Evolutionary conservation across 1,140 invertebrate species (phyloP).

Genomic region (Dendrolimus kikuchii): DNA sequence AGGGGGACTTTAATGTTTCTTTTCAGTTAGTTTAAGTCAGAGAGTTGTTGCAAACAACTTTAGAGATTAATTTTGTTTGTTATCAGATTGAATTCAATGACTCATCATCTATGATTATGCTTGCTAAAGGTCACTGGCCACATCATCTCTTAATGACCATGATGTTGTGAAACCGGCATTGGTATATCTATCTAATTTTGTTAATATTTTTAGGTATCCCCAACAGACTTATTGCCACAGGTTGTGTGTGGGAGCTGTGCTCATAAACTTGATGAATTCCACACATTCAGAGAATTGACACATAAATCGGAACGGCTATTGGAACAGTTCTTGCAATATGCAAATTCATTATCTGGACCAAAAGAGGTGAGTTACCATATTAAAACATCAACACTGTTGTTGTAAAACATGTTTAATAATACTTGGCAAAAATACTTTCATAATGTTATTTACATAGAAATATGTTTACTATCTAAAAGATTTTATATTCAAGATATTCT

Average conservation of each 20-base stretch:
- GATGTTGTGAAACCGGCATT: slow-evolving; percentile 29
- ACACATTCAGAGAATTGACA: slow-evolving; percentile 73
- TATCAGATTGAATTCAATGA: slow-evolving; percentile 52
- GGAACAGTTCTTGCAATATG: slow-evolving; percentile 73
- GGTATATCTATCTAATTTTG: slow-evolving; percentile 13
- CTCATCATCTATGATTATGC: slow-evolving; percentile 56
- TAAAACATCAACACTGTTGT: neutral
- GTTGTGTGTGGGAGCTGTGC: slow-evolving; percentile 73
- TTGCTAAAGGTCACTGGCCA: slow-evolving; percentile 54
- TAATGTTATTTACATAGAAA: slow-evolving; percentile 17
- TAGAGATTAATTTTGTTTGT: slow-evolving; percentile 32
- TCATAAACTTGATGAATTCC: slow-evolving; percentile 73
- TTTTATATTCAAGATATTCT: slow-evolving; percentile 7
- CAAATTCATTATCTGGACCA: slow-evolving; percentile 68
- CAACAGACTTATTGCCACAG: slow-evolving; percentile 73
- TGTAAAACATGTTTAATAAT: neutral
- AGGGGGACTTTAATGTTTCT: slow-evolving; percentile 43
- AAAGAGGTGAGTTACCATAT: slow-evolving; percentile 63
- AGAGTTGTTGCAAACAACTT: slow-evolving; percentile 21
- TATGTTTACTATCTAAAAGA: slow-evolving; percentile 11
- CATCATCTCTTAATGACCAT: slow-evolving; percentile 43
- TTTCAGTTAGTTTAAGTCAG: slow-evolving; percentile 22
- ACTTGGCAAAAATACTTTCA: slow-evolving; percentile 8
- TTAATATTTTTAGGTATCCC: slow-evolving; percentile 69
- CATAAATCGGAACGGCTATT: slow-evolving; percentile 73